Base-by-base conservation (phyloP, 2,888 invertebrate genomes). In the Tuta absoluta region DNA sequence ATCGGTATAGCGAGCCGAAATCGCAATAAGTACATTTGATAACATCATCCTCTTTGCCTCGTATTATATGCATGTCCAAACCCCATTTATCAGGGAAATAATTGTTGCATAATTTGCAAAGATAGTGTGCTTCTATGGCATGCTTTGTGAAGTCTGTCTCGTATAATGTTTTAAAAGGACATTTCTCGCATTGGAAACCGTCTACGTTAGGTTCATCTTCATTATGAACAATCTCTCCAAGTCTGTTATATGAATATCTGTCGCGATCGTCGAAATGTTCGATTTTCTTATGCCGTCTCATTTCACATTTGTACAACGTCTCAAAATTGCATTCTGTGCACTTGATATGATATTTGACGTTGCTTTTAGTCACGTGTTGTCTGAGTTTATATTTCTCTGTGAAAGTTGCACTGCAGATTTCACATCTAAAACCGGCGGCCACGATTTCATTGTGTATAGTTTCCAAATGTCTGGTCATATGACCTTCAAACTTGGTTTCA, bases 141-240 rank as follows among this genome's bases (percentile, higher is more conserved):
- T 87, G 87, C 19, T 86, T 78, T 0, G 77, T 74, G 0, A 87
- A 85, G 63, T 86, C 85, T 0, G 86, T 86, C 66, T 86, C 84
- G 33, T 75, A 83, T 58, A 80, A 80, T 0, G 87, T 86, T 0
- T 76, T 72, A 58, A 84, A 87, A 0, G 84, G 80, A 21, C 87
- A 87, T 48, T 86, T 85, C 41, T 86, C 86, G 41, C 87, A 87
- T 33, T 28, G 17, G 8, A 56, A n/a, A n/a, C 56, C 56, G n/a
- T 33, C 33, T 14, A 24, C 56, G n/a, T 28, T 24, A 33, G 10
- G 12, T 17, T 33, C 28, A 3, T 5, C 1, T 10, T 33, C 33
- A 5, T 28, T 28, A 2, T 41, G 41, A 12, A 41, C 12, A 0
- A 17, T 45, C 1, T 45, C 45, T 7, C 17, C 4, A 45, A 11